Percentiles rank a stretch among this genome's conserved stretches.
Evolutionary conservation across 2,113 vertebrate species (phyloP).

Genomic region (Nothocercus julius): DNA sequence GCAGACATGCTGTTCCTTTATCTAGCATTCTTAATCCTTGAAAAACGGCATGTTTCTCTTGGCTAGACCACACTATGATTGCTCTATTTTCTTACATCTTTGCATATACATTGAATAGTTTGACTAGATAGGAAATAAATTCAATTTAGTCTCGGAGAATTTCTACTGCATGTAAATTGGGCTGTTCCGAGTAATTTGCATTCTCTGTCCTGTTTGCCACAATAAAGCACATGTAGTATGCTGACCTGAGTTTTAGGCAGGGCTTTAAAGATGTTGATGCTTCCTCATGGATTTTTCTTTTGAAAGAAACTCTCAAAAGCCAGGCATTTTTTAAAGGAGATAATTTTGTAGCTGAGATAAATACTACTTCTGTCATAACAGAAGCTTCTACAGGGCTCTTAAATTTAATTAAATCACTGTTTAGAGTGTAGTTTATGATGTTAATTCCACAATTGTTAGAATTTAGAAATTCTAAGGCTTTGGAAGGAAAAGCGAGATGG

Average conservation of each 20-base stretch:
- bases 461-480: not conserved
- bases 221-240: not conserved
- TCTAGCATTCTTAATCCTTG: not conserved
- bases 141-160: not conserved
- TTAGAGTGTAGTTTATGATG: not conserved
- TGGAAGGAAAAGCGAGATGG: not conserved
- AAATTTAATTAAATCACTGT: not conserved
- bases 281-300: not conserved
- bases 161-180: not conserved
- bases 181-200: not conserved
- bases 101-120: not conserved
- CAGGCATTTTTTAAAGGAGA: not conserved
- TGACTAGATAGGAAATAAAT: not conserved
- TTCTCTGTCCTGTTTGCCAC: not conserved
- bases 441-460: not conserved
- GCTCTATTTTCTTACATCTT: not conserved
- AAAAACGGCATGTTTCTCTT: not conserved
- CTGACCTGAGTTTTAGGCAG: not conserved
- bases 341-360: not conserved
- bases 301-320: not conserved
- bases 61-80: not conserved
- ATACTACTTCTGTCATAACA: not conserved
- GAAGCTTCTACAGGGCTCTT: not conserved
- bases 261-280: not conserved
- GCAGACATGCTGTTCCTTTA: not conserved